These are phyloP conservation scores for Sebastes reedi DNA, from an alignment of 2,797 vertebrate genomes.

Conservation along the genomic window DNA sequence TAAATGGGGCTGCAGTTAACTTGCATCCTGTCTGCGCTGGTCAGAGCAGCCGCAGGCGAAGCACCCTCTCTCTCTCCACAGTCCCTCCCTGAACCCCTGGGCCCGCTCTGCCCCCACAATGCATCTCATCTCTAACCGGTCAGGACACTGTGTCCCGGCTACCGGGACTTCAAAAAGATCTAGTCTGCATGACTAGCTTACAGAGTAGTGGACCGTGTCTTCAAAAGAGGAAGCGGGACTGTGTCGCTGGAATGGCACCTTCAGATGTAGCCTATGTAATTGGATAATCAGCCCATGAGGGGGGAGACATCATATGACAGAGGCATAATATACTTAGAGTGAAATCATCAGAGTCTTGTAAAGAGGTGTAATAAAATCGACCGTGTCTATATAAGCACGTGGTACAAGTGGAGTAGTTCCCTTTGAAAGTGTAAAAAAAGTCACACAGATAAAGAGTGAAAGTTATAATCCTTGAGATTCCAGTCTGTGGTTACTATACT, in stretches of 20 bases:
- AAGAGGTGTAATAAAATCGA: neutral
- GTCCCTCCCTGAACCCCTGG: constrained; percentile 11
- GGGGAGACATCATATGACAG: constrained; percentile 39
- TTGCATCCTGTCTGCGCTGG: constrained; percentile 72
- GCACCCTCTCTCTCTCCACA: constrained; percentile 8
- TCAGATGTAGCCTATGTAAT: constrained; percentile 31
- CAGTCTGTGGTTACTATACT: neutral
- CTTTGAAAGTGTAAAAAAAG: neutral
- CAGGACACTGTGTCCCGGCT: constrained; percentile 46
- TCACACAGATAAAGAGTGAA: neutral
- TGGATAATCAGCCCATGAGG: constrained; percentile 40
- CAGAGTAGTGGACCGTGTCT: constrained; percentile 25
- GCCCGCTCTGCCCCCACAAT: neutral
- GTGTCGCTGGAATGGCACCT: constrained; percentile 2
- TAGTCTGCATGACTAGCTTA: constrained; percentile 11
- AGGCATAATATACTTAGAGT: constrained; percentile 16
- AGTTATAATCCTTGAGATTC: neutral
- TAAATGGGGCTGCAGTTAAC: constrained; percentile 72
- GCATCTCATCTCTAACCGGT: constrained; percentile 18
- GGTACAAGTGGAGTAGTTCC: neutral
- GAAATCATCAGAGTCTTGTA: constrained; percentile 50
- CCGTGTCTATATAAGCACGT: neutral
- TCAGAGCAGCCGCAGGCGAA: constrained; percentile 57
- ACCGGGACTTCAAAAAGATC: constrained; percentile 21
- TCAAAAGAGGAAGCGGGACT: constrained; percentile 14